A percentile compares a stretch with the other conserved stretches of the same genome.
Evolutionary conservation across 2,888 invertebrate genomes (phyloP).

Genomic region (Hyposoter didymator): DNA sequence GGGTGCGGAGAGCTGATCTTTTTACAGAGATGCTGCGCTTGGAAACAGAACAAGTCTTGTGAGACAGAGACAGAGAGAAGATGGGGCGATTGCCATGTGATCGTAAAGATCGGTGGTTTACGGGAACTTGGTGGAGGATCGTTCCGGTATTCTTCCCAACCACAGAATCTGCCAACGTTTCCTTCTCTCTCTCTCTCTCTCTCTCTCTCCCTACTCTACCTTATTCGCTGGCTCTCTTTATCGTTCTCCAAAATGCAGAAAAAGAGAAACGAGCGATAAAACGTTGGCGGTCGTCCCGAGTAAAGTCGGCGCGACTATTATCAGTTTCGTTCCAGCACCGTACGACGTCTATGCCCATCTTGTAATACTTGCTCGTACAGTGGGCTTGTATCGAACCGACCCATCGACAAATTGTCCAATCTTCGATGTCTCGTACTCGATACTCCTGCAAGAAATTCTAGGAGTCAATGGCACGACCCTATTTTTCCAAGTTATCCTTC

Average conservation of each 20-base stretch:
- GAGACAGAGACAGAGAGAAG: slow-evolving; percentile 4
- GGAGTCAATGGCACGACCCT: slow-evolving; percentile 42
- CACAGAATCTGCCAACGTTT: slow-evolving; percentile 28
- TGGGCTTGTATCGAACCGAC: slow-evolving; percentile 49
- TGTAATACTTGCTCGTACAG: slow-evolving; percentile 37
- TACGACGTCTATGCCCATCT: slow-evolving; percentile 20
- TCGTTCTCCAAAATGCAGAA: slow-evolving; percentile 3
- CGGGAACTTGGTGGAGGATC: slow-evolving; percentile 61
- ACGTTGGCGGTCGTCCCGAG: slow-evolving; percentile 63
- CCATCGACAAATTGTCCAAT: slow-evolving; percentile 66
- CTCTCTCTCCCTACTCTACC: background rate
- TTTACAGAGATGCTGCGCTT: slow-evolving; percentile 27
- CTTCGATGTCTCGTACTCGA: slow-evolving; percentile 58
- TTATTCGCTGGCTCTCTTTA: background rate
- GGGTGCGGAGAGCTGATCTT: slow-evolving; percentile 14
- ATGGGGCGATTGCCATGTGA: slow-evolving; percentile 56
- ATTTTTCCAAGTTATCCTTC: slow-evolving; percentile 55
- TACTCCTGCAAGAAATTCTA: slow-evolving; percentile 33
- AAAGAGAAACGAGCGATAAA: slow-evolving; percentile 53
- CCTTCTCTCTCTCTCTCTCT: slow-evolving; percentile 3
- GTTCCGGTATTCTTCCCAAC: slow-evolving; percentile 57
- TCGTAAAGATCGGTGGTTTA: slow-evolving; percentile 69
- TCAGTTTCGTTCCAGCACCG: slow-evolving; percentile 55
- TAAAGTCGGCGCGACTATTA: slow-evolving; percentile 59
- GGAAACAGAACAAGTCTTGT: slow-evolving; percentile 34